phyloP scores from a whole-genome alignment of 2,888 invertebrate genomes.

The Helleia helle region DNA sequence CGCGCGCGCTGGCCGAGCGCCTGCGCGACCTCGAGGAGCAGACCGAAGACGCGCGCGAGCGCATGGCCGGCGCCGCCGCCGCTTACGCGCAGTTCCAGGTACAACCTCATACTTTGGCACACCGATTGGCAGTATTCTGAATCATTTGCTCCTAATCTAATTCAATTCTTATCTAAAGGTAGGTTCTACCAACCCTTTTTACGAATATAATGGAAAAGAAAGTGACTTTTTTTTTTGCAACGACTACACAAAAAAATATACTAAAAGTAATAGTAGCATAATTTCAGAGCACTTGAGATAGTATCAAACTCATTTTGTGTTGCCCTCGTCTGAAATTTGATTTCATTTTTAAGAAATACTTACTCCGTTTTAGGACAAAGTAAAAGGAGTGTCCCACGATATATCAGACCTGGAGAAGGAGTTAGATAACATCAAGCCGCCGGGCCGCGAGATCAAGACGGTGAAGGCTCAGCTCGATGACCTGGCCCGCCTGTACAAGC shows the following conservation, averaged over 20 bases:
- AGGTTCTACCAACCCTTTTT: no score
- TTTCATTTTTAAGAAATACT: conserved; percentile 1
- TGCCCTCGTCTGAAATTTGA: neutral
- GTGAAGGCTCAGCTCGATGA: conserved; percentile 90
- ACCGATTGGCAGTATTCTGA: no score
- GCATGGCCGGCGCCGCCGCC: conserved; percentile 88
- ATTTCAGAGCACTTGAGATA: no score
- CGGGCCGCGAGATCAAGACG: conserved; percentile 89
- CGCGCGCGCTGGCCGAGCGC: conserved; percentile 83
- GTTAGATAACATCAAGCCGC: conserved; percentile 87
- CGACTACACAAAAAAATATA: no score
- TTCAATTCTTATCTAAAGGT: no score
- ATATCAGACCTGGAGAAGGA: conserved; percentile 87
- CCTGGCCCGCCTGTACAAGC: conserved; percentile 77
- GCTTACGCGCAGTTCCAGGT: conserved; percentile 90
- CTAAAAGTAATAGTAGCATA: no score
- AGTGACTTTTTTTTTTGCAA: no score
- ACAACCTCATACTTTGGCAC: conserved; percentile 8
- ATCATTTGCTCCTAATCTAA: no score
- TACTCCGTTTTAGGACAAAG: conserved; percentile 76
- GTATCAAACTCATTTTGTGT: no score
- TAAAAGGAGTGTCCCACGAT: conserved; percentile 84
- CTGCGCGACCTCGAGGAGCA: conserved; percentile 84
- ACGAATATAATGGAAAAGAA: no score
- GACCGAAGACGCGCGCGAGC: conserved; percentile 84